Percentiles rank a stretch among this genome's conserved stretches.
phyloP scores from a whole-genome alignment of 2,113 vertebrate genomes.

The Salvelinus namaycush region DNA sequence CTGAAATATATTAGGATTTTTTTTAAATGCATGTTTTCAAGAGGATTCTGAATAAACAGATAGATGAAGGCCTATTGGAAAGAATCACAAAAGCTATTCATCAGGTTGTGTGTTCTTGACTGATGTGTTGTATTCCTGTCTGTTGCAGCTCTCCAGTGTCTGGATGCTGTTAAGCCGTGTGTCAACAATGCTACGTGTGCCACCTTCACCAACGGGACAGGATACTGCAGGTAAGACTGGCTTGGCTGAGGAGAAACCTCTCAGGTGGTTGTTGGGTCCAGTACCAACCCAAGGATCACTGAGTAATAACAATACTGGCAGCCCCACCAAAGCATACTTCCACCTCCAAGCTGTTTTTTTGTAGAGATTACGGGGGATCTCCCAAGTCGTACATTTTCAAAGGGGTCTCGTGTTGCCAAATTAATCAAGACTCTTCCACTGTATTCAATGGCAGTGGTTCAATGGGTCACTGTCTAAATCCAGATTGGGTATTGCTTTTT shows the following conservation, averaged over 20 bases:
- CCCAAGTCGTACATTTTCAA: not conserved
- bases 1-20: too few species aligned
- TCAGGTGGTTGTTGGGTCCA: slow-evolving; percentile 34
- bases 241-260: not conserved
- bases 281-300: slow-evolving; percentile 36
- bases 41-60: not conserved
- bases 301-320: slow-evolving; percentile 51
- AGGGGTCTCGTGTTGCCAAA: not conserved
- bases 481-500: too few species aligned
- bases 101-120: too few species aligned
- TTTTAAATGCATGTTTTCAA: not conserved
- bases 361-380: too few species aligned
- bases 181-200: slow-evolving; percentile 87
- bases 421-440: not conserved
- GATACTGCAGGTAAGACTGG: slow-evolving; percentile 90
- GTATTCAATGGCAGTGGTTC: not conserved
- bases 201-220: slow-evolving; percentile 84
- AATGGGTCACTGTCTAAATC: not conserved
- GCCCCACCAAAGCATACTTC: slow-evolving; percentile 60
- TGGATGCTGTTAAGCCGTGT: slow-evolving; percentile 83
- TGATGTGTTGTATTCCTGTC: slow-evolving; percentile 23
- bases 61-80: too few species aligned
- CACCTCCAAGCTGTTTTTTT: too few species aligned
- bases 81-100: too few species aligned
- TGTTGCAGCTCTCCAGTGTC: slow-evolving; percentile 87